Conservation (phyloP, 64 coral and sea anemone species). For the Actinia equina region DNA sequence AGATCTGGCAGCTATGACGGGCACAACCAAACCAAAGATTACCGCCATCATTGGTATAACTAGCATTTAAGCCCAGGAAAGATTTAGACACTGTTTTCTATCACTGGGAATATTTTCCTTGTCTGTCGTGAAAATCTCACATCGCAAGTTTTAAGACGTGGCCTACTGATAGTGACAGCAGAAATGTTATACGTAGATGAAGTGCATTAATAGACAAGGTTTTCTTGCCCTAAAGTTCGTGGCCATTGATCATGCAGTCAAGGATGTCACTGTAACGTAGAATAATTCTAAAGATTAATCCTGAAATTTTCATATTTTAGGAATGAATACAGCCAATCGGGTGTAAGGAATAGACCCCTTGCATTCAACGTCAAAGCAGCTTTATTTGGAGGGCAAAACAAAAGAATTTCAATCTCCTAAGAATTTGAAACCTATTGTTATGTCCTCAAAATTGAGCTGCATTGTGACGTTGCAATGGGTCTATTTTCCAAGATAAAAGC, state of each 20-base stretch:
- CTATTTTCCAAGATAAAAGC: too few species aligned
- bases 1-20: background rate
- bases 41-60: too few species aligned
- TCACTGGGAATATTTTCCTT: background rate
- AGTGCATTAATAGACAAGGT: background rate
- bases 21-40: background rate
- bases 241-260: background rate
- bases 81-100: background rate
- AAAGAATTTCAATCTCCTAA: too few species aligned
- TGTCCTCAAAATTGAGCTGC: too few species aligned
- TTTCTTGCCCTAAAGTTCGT: background rate
- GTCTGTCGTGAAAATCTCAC: background rate
- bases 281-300: background rate
- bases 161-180: background rate
- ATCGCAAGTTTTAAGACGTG: background rate
- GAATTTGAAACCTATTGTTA: too few species aligned
- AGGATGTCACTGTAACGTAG: background rate
- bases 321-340: too few species aligned
- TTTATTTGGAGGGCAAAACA: too few species aligned
- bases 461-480: too few species aligned
- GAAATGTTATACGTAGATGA: background rate
- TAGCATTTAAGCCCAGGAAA: background rate
- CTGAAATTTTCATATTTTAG: background rate
- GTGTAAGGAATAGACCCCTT: too few species aligned
- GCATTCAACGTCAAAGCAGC: too few species aligned